Base-by-base conservation (phyloP, 2,888 invertebrate genomes). In the Callimorpha dominula region DNA sequence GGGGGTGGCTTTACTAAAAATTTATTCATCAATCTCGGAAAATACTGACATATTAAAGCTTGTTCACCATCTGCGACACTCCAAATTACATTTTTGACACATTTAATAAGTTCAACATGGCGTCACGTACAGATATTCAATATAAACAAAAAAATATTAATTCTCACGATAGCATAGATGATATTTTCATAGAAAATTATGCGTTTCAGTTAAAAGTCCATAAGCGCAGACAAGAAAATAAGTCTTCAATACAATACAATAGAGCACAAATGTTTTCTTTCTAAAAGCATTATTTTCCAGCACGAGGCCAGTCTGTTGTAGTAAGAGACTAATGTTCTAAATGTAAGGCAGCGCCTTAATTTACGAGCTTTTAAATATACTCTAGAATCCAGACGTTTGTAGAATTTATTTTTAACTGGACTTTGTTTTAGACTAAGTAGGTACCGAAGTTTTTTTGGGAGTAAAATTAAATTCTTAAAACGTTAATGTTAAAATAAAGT, bases 331-430 rank as follows among this genome's bases (percentile, higher is more conserved):
- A 77, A 81, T 74, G 74, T 72, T 70, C 57, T 52, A 63, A 71
- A 72, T 70, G 73, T 77, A 68, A 57, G 64, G 40, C 74, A 52
- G 66, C 20, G 54, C 42, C 62, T n/a, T 65, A 77, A 79, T 81
- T 81, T 81, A 81, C 73, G 79, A 79, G 71, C 72, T 63, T 74
- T 65, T 73, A 68, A 72, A 73, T 57, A 66, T 72, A 75, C 67
- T 71, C 40, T 57, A 52, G 64, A 64, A 71, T 46, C 43, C 43
- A 73, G 65, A 78, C 68, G 62, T 68, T 68, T 57, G n/a, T 31
- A 72, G 65, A 75, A 11, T 68, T 73, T 70, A 76, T 81, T 75
- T 72, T 71, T 31, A 72, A 17, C n/a, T 69, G 60, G 31, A 40
- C 43, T 65, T 69, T 63, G 64, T 68, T 50, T 4, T 50, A 50